A percentile compares a stretch with the other conserved stretches of the same genome.
phyloP scores from a whole-genome alignment of 2,888 invertebrate genomes.

The Chironomus riparius region DNA sequence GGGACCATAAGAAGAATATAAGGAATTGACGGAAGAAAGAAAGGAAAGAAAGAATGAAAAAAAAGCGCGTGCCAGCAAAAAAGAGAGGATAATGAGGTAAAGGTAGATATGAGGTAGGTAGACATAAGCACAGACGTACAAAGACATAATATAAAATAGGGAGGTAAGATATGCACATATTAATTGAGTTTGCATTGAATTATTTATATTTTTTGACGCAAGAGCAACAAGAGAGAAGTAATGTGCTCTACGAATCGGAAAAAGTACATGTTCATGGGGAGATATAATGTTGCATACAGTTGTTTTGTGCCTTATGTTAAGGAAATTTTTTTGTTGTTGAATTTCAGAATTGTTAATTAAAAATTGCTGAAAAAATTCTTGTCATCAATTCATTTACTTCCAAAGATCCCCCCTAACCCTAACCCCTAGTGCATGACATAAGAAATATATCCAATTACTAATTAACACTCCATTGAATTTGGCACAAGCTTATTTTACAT shows the following conservation, averaged over 20 bases:
- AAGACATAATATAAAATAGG: neutral
- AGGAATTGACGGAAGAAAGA: neutral
- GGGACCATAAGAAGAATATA: neutral
- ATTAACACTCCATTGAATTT: slow-evolving; percentile 26
- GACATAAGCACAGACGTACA: neutral
- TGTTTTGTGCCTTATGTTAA: neutral
- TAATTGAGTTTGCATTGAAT: slow-evolving; percentile 15
- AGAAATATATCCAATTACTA: slow-evolving; percentile 14
- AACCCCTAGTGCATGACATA: neutral
- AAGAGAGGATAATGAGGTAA: neutral
- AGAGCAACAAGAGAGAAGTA: slow-evolving; percentile 10
- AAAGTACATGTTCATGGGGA: neutral
- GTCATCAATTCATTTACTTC: neutral
- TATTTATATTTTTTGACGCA: neutral
- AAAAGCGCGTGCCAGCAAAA: slow-evolving; percentile 22
- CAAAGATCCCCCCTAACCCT: no score
- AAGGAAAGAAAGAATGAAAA: neutral
- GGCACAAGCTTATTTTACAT: neutral
- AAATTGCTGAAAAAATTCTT: neutral
- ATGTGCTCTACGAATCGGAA: neutral
- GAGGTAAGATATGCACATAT: slow-evolving; percentile 23
- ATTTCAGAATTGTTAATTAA: neutral
- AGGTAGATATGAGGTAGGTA: slow-evolving; percentile 3
- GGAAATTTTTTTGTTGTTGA: neutral
- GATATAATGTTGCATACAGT: neutral